These are phyloP conservation scores for Trachythela sp. DNA, from an alignment of 64 coral and sea anemone species.

Conservation along the genomic window DNA sequence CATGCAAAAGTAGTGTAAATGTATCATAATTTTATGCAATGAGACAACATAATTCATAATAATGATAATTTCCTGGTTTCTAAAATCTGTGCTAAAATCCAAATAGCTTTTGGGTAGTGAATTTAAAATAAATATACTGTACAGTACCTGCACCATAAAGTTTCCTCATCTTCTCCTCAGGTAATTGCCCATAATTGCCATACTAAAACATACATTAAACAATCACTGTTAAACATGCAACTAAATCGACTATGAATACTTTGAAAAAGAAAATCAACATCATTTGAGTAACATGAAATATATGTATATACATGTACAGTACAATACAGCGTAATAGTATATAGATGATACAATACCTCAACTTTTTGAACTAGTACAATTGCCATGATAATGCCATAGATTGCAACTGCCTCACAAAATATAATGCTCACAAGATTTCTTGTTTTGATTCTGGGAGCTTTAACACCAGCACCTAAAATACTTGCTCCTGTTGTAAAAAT, in stretches of 20 bases:
- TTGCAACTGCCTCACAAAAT: constrained; percentile 98
- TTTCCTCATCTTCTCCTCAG: neutral
- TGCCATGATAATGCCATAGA: constrained; percentile 99
- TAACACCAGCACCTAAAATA: constrained; percentile 92
- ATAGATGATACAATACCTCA: constrained; percentile 41
- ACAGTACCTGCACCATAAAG: constrained; percentile 22
- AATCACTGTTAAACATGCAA: neutral
- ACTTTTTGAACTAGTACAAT: constrained; percentile 85
- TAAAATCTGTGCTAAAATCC: neutral
- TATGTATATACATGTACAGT: too few species aligned
- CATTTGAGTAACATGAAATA: neutral
- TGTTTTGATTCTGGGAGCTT: constrained; percentile 96
- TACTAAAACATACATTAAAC: neutral
- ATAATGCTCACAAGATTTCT: constrained; percentile 95
- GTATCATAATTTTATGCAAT: too few species aligned
- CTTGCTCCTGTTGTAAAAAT: constrained; percentile 85
- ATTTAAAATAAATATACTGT: neutral
- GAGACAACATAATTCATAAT: too few species aligned
- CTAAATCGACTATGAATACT: too few species aligned
- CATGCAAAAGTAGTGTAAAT: too few species aligned
- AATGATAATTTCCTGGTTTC: too few species aligned
- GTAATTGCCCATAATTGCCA: neutral
- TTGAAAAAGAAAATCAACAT: neutral
- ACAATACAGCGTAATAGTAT: too few species aligned
- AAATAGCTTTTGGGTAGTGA: neutral